A percentile compares a stretch with the other conserved stretches of the same genome.
Evolutionary conservation across 2,797 vertebrate genomes (phyloP).

Genomic region (Sebastes taczanowskii): DNA sequence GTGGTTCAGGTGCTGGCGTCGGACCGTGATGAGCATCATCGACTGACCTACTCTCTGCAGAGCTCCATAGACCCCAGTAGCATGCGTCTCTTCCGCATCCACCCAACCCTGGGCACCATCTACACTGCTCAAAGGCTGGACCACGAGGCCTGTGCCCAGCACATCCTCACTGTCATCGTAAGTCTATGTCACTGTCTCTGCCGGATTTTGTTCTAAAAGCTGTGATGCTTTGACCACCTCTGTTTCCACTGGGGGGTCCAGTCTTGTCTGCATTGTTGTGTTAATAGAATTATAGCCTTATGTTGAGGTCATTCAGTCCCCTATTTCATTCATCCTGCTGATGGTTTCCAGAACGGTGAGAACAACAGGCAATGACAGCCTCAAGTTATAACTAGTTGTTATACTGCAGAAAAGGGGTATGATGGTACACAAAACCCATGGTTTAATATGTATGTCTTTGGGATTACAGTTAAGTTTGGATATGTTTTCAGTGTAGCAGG

Average conservation of each 20-base stretch:
- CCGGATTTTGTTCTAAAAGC: background rate
- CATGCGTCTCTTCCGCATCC: constrained; percentile 91
- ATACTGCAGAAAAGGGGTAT: background rate
- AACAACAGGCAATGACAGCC: constrained; percentile 1
- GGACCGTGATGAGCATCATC: constrained; percentile 92
- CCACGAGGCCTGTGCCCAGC: constrained; percentile 93
- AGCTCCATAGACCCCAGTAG: constrained; percentile 92
- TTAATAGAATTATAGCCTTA: background rate
- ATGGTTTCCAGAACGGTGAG: background rate
- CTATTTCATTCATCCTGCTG: background rate
- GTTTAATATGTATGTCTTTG: background rate
- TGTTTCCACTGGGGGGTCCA: background rate
- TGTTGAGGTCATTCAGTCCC: background rate
- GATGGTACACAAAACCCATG: background rate
- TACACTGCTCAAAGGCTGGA: constrained; percentile 91
- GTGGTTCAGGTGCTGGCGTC: constrained; percentile 92
- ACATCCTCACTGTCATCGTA: constrained; percentile 95
- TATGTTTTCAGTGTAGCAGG: background rate
- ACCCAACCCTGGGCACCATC: constrained; percentile 87
- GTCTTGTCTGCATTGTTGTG: background rate
- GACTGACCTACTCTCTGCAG: constrained; percentile 90
- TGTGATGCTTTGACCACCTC: background rate
- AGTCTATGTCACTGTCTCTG: constrained; percentile 22
- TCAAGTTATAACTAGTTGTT: background rate
- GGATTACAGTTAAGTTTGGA: background rate